phyloP scores from a whole-genome alignment of 2,113 vertebrate genomes.

The Salvator merianae region DNA sequence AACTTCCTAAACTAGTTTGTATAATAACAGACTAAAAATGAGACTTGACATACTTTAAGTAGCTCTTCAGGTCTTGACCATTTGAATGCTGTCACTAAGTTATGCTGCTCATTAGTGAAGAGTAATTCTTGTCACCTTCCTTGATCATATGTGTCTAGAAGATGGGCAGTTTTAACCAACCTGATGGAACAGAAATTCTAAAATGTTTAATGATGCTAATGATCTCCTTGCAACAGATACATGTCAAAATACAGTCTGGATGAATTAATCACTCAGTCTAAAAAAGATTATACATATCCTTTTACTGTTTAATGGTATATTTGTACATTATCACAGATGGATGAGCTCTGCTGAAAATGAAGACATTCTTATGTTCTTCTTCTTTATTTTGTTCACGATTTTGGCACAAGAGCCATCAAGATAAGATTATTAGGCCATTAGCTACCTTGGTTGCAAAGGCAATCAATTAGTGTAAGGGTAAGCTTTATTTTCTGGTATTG shows the following conservation, averaged over 20 bases:
- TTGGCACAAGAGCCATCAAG: background rate
- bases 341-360: background rate
- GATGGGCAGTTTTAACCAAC: background rate
- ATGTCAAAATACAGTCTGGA: background rate
- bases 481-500: background rate
- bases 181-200: background rate
- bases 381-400: background rate
- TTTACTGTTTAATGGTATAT: background rate
- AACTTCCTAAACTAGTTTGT: background rate
- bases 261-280: background rate
- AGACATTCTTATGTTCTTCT: background rate
- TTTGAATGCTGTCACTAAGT: conserved; percentile 37
- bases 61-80: background rate
- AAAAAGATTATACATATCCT: background rate
- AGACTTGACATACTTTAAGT: background rate
- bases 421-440: no score
- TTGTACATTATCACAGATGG: background rate
- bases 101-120: conserved; percentile 60
- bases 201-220: background rate
- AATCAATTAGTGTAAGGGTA: background rate
- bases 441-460: no score
- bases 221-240: background rate
- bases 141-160: background rate
- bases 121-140: conserved; percentile 28
- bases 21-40: background rate